phyloP scores from a whole-genome alignment of 2,888 invertebrate species.

The Tridacna crocea region DNA sequence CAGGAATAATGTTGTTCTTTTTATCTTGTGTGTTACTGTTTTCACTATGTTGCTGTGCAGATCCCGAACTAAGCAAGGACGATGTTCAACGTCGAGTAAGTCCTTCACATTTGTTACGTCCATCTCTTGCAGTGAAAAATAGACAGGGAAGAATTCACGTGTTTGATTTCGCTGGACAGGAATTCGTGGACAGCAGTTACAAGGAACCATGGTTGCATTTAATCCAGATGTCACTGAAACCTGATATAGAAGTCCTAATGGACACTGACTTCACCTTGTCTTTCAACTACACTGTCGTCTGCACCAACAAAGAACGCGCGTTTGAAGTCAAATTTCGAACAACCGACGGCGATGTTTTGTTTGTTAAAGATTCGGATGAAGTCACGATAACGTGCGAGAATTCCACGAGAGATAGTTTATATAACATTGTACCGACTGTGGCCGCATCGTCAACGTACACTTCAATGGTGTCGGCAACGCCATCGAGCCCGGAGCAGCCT shows the following conservation, averaged over 20 bases:
- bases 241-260: constrained; percentile 37
- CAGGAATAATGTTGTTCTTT: background rate
- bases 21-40: background rate
- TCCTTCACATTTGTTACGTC: background rate
- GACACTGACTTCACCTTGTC: constrained; percentile 39
- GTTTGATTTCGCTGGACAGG: constrained; percentile 17
- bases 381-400: constrained; percentile 7
- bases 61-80: background rate
- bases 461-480: background rate
- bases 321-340: background rate
- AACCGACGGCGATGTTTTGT: background rate
- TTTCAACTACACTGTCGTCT: constrained; percentile 45
- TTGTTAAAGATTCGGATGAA: background rate
- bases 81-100: background rate
- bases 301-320: constrained; percentile 11
- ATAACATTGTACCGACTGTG: constrained; percentile 1
- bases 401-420: background rate
- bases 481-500: background rate
- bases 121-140: constrained; percentile 1
- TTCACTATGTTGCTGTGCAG: background rate
- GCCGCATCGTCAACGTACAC: background rate
- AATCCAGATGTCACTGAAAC: constrained; percentile 31
- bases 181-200: constrained; percentile 9
- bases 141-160: background rate
- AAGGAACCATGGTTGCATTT: constrained; percentile 26